Evolutionary conservation across 2,113 vertebrate species (phyloP), one percentile per base, ranked within the genome.

Genomic region (Symphodus melops): DNA sequence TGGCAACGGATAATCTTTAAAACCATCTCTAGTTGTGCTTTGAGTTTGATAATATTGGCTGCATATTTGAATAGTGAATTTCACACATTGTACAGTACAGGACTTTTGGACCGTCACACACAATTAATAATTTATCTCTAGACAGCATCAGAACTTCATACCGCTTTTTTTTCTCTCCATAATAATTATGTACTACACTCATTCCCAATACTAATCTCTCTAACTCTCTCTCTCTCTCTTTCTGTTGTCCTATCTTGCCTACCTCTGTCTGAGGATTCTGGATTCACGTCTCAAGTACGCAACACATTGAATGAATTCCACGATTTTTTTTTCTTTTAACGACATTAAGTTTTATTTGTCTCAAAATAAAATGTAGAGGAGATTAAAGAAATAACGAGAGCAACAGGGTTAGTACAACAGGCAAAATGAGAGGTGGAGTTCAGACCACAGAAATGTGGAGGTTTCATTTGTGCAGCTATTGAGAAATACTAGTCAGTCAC

Each of bases 391-490:
- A 81, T 59, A 56, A 64, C 42, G 21, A 41, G 51, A 70, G 64
- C 44, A 51, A 8, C 59, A 68, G 7, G 44, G n/a, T 72, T 33
- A 77, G 62, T 61, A 7, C 58, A 48, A 49, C 59, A 73, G 56
- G 41, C 44, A 44, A 51, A 72, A n/a, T n/a, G 28, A 63, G 66
- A 79, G 73, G 73, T 52, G 75, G 86, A 72, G 84, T 44, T 66
- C 71, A 72, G 81, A 90, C 90, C 90, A 88, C 89, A 93, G 88
- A 88, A 90, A 91, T 90, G 88, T 62, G 53, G 79, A 72, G 72
- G 64, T 78, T 66, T 81, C 73, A 71, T 81, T 68, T 82, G 56
- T 72, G 69, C 72, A 75, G 67, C 68, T 79, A 74, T 76, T 81
- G 57, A 82, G 75, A 51, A 73, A 25, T 5, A 33, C n/a, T 57